Evolutionary conservation across 2,888 invertebrate genomes (phyloP), one percentile per base, ranked within the genome.

Genomic region (Miltochrista miniata): DNA sequence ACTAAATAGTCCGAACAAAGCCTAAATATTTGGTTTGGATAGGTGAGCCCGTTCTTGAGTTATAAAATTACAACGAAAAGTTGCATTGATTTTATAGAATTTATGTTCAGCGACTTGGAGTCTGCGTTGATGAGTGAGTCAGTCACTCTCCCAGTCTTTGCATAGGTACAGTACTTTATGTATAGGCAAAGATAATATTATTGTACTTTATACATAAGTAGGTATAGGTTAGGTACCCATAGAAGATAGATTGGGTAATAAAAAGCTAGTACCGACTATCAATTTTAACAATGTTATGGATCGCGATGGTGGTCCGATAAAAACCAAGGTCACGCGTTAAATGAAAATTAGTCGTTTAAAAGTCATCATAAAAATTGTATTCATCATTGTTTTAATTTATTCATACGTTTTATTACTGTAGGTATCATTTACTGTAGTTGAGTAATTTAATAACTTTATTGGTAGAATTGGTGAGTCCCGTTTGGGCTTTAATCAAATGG

Each of bases 361-460:
- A 37, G 13, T 24, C 18, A 24, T 18, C 37, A 15, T 42, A 48
- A 38, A 48, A 48, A 12, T 41, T 34, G 13, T 43, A 37, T 31
- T 38, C 31, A 31, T 48, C 30, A 35, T 29, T 18, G 18, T 31
- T 42, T 43, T 33, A 42, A 43, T 43, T 43, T 48, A 48, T 49
- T 49, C 62, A 50, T 49, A 46, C 59, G 54, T 52, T 65, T 47
- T 54, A 58, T 63, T 58, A 45, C 35, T 38, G 39, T 45, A 49
- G 38, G 46, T n/a, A 24, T 54, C 29, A 54, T 58, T 53, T 30
- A 43, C 44, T 43, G 51, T 40, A 43, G 34, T 29, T 34, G 31
- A 30, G 47, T 62, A 62, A 63, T 55, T 59, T 39, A 55, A 63
- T 56, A 42, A 59, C 14, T 51, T 59, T 59, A 66, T 64, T 66